Evolutionary conservation across 2,797 vertebrate species (phyloP), one percentile per base, ranked within the genome.

Genomic region (Lithobates pipiens): DNA sequence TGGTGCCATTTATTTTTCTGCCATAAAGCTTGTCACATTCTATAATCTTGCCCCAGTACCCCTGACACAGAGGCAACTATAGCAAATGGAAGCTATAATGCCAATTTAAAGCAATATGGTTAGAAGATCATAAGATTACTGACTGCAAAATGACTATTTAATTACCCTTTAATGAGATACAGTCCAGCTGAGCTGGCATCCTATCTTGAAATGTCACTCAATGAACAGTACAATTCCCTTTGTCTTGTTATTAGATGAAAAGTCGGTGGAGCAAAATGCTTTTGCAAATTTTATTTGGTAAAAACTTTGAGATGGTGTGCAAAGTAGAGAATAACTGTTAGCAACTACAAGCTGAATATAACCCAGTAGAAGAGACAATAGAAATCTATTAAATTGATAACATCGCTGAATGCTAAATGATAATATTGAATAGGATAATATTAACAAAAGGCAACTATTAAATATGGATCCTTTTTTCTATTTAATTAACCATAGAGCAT

Each of bases 111-210:
- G 73, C 65, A 82, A 82, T 86, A 77, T 77, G 50, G 85, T 74
- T 72, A 77, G 36, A 42, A 67, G 75, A 82, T 82, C 79, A 77
- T 81, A 86, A 82, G 79, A 86, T 86, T 77, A 83, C 79, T 5
- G 61, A 73, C 67, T 77, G 72, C 79, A 77, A 82, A 82, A 86
- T 86, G 75, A 82, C 76, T 77, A 71, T 77, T 77, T 84, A 86
- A 83, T 86, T 86, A 86, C 75, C 74, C 75, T 83, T 86, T 86
- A 86, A 83, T 83, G 85, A 86, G 80, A 82, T 86, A 77, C 57
- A 83, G 79, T 81, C 69, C 54, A 39, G 76, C 80, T 86, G 68
- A 86, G 39, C 65, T 82, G 76, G 50, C 77, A 70, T 75, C 77
- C 83, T 79, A 74, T 85, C 77, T 85, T 27, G 42, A 85, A 85